phyloP scores from a whole-genome alignment of 2,797 vertebrate species.

The Masticophis lateralis region DNA sequence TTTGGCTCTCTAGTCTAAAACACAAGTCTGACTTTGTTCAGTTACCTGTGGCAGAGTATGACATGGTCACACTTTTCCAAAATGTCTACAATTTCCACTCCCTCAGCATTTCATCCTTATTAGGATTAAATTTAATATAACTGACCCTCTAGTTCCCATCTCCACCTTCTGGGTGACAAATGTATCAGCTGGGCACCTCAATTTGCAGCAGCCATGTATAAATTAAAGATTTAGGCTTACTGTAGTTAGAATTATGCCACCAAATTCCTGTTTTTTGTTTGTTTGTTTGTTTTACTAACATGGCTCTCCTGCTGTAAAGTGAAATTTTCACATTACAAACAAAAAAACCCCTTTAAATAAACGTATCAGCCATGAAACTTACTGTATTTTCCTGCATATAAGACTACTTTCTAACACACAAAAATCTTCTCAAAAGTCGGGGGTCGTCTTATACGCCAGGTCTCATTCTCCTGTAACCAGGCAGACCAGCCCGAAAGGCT shows the following conservation, averaged over 20 bases:
- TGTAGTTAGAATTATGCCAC: not conserved
- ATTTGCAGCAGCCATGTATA: not conserved
- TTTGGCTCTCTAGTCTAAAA: not conserved
- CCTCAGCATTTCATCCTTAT: not conserved
- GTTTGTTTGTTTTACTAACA: not conserved
- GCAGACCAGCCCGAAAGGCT: too few species aligned
- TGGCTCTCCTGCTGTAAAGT: not conserved
- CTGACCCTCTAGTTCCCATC: not conserved
- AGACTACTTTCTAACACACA: too few species aligned
- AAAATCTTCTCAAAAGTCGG: too few species aligned
- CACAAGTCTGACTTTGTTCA: not conserved
- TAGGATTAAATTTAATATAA: not conserved
- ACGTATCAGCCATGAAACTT: not conserved
- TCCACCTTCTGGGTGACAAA: not conserved
- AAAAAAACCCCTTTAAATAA: not conserved
- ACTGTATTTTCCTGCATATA: too few species aligned
- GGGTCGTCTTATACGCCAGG: too few species aligned
- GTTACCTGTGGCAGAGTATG: not conserved
- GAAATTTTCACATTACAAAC: not conserved
- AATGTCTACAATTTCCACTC: not conserved
- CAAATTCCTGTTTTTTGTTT: not conserved
- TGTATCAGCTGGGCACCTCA: not conserved
- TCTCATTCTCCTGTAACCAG: too few species aligned
- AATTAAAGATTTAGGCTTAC: not conserved
- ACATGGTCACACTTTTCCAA: not conserved